Evolutionary conservation across 2,888 invertebrate genomes (phyloP), one percentile per base, ranked within the genome.

Genomic region (Drosophila paranaensis): DNA sequence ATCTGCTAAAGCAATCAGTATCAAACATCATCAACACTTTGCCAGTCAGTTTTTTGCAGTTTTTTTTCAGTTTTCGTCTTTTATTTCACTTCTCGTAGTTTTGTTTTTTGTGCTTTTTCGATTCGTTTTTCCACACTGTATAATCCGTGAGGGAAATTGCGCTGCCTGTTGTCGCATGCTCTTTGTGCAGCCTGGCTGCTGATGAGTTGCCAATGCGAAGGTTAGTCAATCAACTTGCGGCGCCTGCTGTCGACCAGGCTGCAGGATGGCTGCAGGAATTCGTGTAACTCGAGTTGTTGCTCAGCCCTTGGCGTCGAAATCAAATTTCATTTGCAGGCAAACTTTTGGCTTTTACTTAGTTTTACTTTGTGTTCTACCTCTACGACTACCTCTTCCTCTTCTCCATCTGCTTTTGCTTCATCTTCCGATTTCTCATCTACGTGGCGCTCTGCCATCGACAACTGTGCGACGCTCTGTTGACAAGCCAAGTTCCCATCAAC

Each of bases 301-400:
- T 43, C 60, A 63, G 79, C 78, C 67, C 66, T 48, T 74, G 85
- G 79, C 82, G 80, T 70, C 71, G 74, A 89, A 88, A 89, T 89
- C 84, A 89, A 89, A 84, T 89, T 89, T 86, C 90, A 82, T 85
- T 89, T 81, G 56, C 81, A 75, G 68, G 70, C 77, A 76, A 79
- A 88, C 70, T 88, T 82, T 84, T 79, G 86, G 88, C 86, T 88
- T 85, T 89, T 66, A 66, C 66, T 66, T 82, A 88, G 88, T 89
- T 84, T 85, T 88, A 84, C 90, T 82, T 78, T 85, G 58, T 50
- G 16, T 48, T 35, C 27, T 30, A 39, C 30, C 37, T 37, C 46
- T 30, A 6, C 54, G 33, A 50, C 48, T 16, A 14, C 39, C 54
- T 25, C 48, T 13, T 16, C 37, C 1, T 16, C 46, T 16, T 14